phyloP scores from a whole-genome alignment of 2,113 vertebrate species.

The Motacilla alba region DNA sequence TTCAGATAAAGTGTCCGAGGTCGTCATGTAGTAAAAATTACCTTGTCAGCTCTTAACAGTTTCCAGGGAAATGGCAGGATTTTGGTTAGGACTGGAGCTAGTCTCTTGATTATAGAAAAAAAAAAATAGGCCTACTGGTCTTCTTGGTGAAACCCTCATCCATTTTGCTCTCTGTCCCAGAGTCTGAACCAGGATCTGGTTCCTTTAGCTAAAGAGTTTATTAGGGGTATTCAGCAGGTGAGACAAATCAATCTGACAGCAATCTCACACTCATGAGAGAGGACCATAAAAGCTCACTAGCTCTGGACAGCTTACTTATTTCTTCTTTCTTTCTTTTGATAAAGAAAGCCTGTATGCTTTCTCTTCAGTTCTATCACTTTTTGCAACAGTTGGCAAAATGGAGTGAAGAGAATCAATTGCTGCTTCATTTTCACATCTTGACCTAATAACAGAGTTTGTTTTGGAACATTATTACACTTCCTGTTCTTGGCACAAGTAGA shows the following conservation, averaged over 20 bases:
- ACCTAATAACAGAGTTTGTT: background rate
- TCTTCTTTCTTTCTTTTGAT: background rate
- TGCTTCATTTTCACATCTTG: background rate
- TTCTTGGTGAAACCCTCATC: background rate
- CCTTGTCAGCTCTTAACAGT: background rate
- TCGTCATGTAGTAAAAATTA: background rate
- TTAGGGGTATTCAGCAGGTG: background rate
- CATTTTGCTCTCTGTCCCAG: background rate
- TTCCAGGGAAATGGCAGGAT: background rate
- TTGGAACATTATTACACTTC: background rate
- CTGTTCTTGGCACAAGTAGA: background rate
- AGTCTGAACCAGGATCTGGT: background rate
- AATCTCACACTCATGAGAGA: background rate
- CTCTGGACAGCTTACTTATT: background rate
- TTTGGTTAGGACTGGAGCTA: background rate
- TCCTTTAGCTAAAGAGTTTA: background rate
- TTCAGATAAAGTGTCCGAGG: background rate
- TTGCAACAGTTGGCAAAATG: background rate
- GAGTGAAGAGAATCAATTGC: background rate
- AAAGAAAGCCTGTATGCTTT: background rate
- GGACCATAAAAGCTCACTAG: background rate
- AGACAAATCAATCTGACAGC: background rate
- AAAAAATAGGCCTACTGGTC: background rate
- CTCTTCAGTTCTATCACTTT: background rate
- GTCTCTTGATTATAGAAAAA: background rate